Conservation (phyloP, 1,140 invertebrate genomes). For the Bombus waltoni region DNA sequence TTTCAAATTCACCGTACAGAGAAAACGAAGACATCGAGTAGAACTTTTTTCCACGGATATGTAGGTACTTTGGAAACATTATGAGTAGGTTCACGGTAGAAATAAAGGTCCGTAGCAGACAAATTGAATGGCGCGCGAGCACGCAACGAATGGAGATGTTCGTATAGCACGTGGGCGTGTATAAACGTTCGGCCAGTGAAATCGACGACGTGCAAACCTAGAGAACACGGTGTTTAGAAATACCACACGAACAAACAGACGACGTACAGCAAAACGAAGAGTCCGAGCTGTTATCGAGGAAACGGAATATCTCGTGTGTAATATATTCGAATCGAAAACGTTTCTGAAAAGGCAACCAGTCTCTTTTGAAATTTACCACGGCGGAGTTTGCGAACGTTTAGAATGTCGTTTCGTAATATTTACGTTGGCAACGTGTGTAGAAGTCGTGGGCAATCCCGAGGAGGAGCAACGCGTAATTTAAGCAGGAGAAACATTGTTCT, state of each 20-base stretch:
- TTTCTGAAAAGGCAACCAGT: conserved; percentile 8
- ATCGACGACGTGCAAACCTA: conserved; percentile 20
- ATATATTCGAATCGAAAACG: conserved; percentile 21
- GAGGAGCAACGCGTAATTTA: conserved; percentile 19
- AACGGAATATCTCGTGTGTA: background rate
- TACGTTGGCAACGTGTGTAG: conserved; percentile 1
- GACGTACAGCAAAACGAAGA: background rate
- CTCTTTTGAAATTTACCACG: conserved; percentile 17
- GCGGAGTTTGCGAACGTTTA: conserved; percentile 1
- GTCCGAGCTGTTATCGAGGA: background rate
- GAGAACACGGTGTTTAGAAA: conserved; percentile 24
- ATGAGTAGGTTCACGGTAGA: background rate
- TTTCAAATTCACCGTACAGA: background rate
- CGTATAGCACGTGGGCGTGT: conserved; percentile 39
- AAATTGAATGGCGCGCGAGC: conserved; percentile 38
- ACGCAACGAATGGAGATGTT: conserved; percentile 49
- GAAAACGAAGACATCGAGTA: background rate
- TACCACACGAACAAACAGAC: background rate
- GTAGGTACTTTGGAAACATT: background rate
- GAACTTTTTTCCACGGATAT: background rate
- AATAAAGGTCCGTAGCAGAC: conserved; percentile 23
- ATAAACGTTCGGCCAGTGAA: conserved; percentile 23
- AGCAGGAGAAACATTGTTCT: conserved; percentile 31
- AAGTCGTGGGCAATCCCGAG: background rate
- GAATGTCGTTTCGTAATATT: conserved; percentile 28